Evolutionary conservation across 2,888 invertebrate species (phyloP), one percentile per base, ranked within the genome.

Genomic region (Lydus trimaculatus): DNA sequence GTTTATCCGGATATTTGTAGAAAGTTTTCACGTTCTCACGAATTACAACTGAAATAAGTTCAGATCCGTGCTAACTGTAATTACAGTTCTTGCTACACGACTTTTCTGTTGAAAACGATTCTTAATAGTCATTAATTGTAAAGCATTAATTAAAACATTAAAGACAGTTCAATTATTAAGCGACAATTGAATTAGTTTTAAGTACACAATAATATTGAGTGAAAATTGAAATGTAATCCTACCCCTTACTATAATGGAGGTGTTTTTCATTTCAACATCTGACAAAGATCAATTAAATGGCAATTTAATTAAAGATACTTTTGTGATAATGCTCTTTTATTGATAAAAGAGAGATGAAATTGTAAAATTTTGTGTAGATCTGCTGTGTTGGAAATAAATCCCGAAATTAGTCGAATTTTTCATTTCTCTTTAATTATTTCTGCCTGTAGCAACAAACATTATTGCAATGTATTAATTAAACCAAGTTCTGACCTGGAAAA

Each of bases 21-120:
- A 81, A 82, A 82, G 79, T 82, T 82, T 81, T 73, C 80, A 75
- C 81, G 80, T 80, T 80, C 80, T 77, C 79, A 67, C 75, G 76
- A 81, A 79, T 81, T 81, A 81, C 81, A 75, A 75, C 80, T 73
- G 80, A 78, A 81, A 81, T 81, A 82, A 81, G 79, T 81, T 63
- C 79, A 76, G 80, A 78, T 76, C 72, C 75, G 77, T 17, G 43
- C 43, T 17, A 17, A 43, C 73, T 74, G 81, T 81, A 82, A 82
- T 82, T 82, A 80, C 81, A 76, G 71, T 78, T 77, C 80, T 80
- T 77, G 79, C 80, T 77, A 76, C n/a, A n/a, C 79, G 78, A 76
- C 77, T 78, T 77, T 73, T 73, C 43, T n/a, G 43, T 71, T 68
- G 66, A 72, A 71, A 77, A 72, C 80, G 78, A 78, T 79, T 77